Evolutionary conservation across 1,140 invertebrate genomes (phyloP).

Genomic region (Mamestra configurata): DNA sequence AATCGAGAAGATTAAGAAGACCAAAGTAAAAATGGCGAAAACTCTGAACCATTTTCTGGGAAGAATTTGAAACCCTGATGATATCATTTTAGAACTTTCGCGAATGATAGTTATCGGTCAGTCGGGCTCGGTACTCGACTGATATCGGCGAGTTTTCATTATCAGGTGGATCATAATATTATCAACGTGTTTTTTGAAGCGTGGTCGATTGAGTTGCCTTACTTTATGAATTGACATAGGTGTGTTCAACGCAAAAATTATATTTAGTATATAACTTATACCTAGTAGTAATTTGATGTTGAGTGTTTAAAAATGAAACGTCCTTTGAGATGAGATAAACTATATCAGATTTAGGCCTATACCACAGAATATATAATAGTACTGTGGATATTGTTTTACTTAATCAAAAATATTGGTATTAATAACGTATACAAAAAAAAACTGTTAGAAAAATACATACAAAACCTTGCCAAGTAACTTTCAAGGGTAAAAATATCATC

Average conservation of each 20-base stretch:
- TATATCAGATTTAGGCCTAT: too few species aligned
- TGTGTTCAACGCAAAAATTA: neutral
- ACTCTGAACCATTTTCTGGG: conserved; percentile 58
- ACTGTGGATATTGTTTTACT: too few species aligned
- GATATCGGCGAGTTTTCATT: neutral
- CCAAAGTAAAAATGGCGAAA: conserved; percentile 36
- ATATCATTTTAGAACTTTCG: conserved; percentile 60
- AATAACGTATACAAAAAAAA: too few species aligned
- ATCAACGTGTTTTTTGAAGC: conserved; percentile 20
- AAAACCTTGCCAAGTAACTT: neutral
- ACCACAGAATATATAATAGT: too few species aligned
- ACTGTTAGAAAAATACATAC: too few species aligned
- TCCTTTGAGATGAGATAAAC: too few species aligned
- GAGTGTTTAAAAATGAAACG: too few species aligned
- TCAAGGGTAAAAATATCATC: neutral
- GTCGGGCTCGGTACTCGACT: neutral
- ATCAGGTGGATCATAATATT: conserved; percentile 7
- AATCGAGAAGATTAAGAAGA: conserved; percentile 30
- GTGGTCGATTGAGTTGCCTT: conserved; percentile 5
- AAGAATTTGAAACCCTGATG: conserved; percentile 42
- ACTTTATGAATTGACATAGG: neutral
- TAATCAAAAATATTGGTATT: too few species aligned
- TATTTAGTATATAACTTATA: neutral
- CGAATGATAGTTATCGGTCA: conserved; percentile 42
- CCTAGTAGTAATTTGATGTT: neutral